Conservation (phyloP, 2,113 vertebrate species). For the Daphoenositta chrysoptera region DNA sequence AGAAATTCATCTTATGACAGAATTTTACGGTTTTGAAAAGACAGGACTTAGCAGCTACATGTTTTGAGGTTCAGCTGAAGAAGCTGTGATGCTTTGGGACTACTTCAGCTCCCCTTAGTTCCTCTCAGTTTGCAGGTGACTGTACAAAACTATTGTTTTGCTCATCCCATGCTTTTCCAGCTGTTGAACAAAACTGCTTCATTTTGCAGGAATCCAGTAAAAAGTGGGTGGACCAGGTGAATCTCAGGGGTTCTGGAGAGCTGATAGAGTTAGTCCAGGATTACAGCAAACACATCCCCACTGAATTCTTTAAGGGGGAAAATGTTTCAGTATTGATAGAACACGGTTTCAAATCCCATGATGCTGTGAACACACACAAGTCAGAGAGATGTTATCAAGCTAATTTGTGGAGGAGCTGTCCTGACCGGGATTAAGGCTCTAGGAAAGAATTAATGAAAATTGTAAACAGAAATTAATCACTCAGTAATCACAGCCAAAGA, state of each 20-base stretch:
- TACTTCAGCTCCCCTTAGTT: background rate
- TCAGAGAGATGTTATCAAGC: background rate
- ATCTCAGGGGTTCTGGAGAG: background rate
- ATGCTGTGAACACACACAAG: background rate
- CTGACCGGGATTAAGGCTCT: background rate
- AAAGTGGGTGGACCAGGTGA: background rate
- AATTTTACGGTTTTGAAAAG: background rate
- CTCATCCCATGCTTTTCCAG: background rate
- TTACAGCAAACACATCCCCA: background rate
- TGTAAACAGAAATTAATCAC: background rate
- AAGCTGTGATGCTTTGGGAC: background rate
- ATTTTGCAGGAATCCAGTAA: background rate
- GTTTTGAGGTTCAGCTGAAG: background rate
- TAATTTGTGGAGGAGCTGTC: background rate
- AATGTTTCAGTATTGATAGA: background rate
- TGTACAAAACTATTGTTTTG: background rate
- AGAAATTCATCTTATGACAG: background rate
- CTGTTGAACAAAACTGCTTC: background rate
- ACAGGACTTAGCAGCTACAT: background rate
- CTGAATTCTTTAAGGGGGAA: background rate
- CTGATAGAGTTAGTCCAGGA: background rate
- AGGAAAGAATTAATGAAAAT: background rate
- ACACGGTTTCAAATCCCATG: background rate
- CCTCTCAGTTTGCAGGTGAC: background rate
- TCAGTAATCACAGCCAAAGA: background rate